Conservation (phyloP, 2,888 invertebrate genomes). For the Cotesia congregata region DNA sequence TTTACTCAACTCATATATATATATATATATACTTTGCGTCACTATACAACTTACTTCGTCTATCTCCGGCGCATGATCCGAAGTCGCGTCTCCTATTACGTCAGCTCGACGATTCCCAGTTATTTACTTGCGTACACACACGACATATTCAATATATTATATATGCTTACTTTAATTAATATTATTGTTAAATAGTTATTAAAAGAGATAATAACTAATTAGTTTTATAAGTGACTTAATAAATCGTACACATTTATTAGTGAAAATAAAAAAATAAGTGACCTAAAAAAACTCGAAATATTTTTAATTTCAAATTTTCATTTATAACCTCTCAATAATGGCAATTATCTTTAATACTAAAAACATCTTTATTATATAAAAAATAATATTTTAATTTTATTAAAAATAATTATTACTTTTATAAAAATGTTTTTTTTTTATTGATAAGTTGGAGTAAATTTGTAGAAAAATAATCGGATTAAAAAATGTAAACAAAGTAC, state of each 20-base stretch:
- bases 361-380: not conserved
- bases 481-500: not conserved
- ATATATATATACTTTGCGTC: no score
- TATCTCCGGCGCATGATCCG: no score
- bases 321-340: not conserved
- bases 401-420: not conserved
- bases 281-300: not conserved
- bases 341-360: not conserved
- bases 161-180: no score
- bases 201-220: not conserved
- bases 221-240: not conserved
- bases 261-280: not conserved
- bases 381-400: not conserved
- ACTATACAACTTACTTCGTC: no score
- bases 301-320: not conserved
- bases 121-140: no score
- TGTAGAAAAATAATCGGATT: not conserved
- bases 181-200: no score
- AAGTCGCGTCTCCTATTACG: no score
- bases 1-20: no score
- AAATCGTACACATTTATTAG: no score
- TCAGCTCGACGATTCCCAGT: no score
- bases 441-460: not conserved
- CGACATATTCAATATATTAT: no score
- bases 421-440: not conserved